A percentile compares a stretch with the other conserved stretches of the same genome.
Evolutionary conservation across 1,140 invertebrate species (phyloP).

Genomic region (Drosophila biarmipes): DNA sequence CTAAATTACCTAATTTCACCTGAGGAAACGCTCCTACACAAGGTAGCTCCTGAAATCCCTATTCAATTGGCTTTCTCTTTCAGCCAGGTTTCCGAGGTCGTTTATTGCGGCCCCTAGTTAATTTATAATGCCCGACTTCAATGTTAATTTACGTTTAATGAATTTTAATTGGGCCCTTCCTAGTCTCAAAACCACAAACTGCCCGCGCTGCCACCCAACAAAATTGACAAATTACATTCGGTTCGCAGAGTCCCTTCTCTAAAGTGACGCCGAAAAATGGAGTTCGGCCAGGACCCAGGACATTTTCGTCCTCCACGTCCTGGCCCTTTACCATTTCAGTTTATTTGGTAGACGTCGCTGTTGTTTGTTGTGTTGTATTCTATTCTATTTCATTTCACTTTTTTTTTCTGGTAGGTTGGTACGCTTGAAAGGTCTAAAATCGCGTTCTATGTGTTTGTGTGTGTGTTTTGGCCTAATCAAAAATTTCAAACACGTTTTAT

Average conservation of each 20-base stretch:
- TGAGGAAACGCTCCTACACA: neutral
- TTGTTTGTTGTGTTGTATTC: slow-evolving; percentile 49
- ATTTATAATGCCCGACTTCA: slow-evolving; percentile 69
- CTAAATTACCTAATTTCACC: neutral
- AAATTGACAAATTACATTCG: slow-evolving; percentile 80
- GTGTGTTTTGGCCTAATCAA: slow-evolving; percentile 71
- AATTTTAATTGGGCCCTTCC: slow-evolving; percentile 72
- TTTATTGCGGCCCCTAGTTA: slow-evolving; percentile 38
- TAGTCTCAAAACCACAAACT: slow-evolving; percentile 53
- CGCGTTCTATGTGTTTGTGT: slow-evolving; percentile 40
- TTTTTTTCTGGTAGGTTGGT: slow-evolving; percentile 4
- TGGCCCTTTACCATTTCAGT: slow-evolving; percentile 44
- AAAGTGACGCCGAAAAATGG: slow-evolving; percentile 26
- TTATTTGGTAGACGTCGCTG: slow-evolving; percentile 48
- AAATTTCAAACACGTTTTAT: slow-evolving; percentile 83
- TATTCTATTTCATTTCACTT: slow-evolving; percentile 34
- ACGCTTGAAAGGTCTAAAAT: slow-evolving; percentile 37
- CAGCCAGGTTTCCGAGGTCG: slow-evolving; percentile 26
- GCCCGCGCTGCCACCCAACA: slow-evolving; percentile 31
- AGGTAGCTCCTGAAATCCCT: slow-evolving; percentile 13
- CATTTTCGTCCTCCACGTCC: slow-evolving; percentile 20
- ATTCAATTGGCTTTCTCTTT: slow-evolving; percentile 46
- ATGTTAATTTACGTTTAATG: slow-evolving; percentile 83
- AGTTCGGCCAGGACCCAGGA: slow-evolving; percentile 12
- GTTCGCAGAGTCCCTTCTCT: slow-evolving; percentile 41